phyloP scores from a whole-genome alignment of 2,113 vertebrate genomes.

The Columba janthina region DNA sequence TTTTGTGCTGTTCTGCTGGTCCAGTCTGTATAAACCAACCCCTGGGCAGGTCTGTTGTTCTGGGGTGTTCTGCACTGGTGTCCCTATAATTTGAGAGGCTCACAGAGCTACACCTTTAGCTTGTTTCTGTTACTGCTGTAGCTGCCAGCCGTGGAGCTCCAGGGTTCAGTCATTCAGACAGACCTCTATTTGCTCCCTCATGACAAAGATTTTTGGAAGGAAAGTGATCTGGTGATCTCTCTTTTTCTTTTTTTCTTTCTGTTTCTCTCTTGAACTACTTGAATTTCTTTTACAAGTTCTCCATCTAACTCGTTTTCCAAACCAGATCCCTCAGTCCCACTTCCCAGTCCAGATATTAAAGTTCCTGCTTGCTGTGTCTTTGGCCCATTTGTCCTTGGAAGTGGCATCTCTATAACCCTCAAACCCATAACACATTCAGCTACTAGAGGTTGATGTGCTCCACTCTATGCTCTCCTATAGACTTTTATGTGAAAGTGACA shows the following conservation, averaged over 20 bases:
- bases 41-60: not conserved
- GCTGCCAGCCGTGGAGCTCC: not conserved
- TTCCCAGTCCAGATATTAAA: not conserved
- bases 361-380: not conserved
- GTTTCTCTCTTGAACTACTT: not conserved
- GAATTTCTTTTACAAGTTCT: not conserved
- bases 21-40: rapidly evolving
- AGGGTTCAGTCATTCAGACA: not conserved
- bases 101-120: not conserved
- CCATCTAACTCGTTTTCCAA: not conserved
- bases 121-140: not conserved
- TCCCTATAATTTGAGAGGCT: not conserved
- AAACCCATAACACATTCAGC: rapidly evolving
- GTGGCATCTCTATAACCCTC: not conserved
- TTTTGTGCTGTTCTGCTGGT: not conserved
- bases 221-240: not conserved
- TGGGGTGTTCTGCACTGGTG: not conserved
- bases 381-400: not conserved
- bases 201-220: not conserved
- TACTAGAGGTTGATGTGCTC: not conserved
- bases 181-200: too few species aligned
- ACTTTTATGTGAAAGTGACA: rapidly evolving
- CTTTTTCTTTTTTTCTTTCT: not conserved
- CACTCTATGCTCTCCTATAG: not conserved
- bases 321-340: not conserved